Percentiles rank a stretch among this genome's conserved stretches.
phyloP scores from a whole-genome alignment of 2,888 invertebrate species.

The Cheilosia vulpina region DNA sequence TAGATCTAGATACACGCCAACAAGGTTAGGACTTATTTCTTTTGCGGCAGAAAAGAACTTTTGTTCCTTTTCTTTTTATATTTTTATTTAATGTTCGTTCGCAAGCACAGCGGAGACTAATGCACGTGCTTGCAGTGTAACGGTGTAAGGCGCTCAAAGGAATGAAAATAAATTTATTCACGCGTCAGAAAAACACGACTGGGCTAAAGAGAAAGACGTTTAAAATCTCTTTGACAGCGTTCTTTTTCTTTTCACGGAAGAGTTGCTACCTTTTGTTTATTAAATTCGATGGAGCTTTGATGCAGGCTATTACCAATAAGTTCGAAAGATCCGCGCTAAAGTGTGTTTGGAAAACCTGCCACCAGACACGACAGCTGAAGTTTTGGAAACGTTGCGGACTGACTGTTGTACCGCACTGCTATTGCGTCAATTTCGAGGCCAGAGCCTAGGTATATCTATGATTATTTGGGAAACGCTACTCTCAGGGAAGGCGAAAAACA shows the following conservation, averaged over 20 bases:
- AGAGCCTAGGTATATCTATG: too few species aligned
- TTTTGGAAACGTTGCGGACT: too few species aligned
- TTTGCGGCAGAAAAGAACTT: conserved; percentile 10
- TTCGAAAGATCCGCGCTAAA: too few species aligned
- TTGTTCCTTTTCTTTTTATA: background rate
- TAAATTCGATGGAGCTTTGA: background rate
- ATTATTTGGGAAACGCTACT: too few species aligned
- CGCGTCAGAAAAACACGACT: background rate
- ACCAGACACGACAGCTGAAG: too few species aligned
- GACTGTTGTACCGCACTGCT: too few species aligned
- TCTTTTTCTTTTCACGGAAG: too few species aligned
- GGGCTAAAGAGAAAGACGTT: background rate
- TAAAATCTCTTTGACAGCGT: background rate
- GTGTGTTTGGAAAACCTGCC: too few species aligned
- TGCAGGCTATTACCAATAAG: too few species aligned
- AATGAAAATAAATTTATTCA: conserved; percentile 33
- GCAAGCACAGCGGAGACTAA: background rate
- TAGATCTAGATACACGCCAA: conserved; percentile 30
- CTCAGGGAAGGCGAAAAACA: too few species aligned
- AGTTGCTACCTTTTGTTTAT: background rate
- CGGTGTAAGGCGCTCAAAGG: conserved; percentile 40
- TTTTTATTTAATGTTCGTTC: conserved; percentile 19
- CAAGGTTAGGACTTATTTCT: conserved; percentile 39
- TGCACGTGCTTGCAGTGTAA: conserved; percentile 62
- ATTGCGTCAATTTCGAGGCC: too few species aligned